Evolutionary conservation across 2,888 invertebrate genomes (phyloP).

Genomic region (Julus scandinavius): DNA sequence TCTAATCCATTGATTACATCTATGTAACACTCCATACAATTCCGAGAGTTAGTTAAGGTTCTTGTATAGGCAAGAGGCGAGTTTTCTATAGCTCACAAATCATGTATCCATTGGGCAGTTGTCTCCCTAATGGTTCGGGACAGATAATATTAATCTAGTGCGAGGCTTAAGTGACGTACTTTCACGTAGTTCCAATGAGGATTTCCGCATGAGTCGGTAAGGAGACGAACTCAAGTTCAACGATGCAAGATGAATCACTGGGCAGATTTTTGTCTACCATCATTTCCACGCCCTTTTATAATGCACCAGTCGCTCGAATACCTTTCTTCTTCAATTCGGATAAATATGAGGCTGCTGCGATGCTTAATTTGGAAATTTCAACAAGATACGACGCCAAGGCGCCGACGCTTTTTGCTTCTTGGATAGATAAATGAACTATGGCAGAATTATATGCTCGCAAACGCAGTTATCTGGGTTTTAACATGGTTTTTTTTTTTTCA

Average conservation of each 20-base stretch:
- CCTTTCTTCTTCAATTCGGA: background rate
- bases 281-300: slow-evolving; percentile 1
- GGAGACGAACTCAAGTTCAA: background rate
- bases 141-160: background rate
- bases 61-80: background rate
- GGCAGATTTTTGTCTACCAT: background rate
- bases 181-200: background rate
- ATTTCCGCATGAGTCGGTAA: background rate
- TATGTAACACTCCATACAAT: background rate
- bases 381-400: background rate
- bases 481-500: background rate
- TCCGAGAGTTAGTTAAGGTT: background rate
- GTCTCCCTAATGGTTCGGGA: background rate
- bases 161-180: background rate
- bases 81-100: background rate
- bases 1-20: background rate
- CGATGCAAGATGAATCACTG: background rate
- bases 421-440: background rate
- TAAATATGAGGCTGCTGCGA: background rate
- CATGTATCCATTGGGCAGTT: background rate
- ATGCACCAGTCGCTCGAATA: background rate
- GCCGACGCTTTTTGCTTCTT: background rate
- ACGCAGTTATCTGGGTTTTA: background rate
- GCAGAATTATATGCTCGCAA: background rate
- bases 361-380: background rate